Conservation (phyloP, 2,888 invertebrate species). For the Dexiosoma caninum region DNA sequence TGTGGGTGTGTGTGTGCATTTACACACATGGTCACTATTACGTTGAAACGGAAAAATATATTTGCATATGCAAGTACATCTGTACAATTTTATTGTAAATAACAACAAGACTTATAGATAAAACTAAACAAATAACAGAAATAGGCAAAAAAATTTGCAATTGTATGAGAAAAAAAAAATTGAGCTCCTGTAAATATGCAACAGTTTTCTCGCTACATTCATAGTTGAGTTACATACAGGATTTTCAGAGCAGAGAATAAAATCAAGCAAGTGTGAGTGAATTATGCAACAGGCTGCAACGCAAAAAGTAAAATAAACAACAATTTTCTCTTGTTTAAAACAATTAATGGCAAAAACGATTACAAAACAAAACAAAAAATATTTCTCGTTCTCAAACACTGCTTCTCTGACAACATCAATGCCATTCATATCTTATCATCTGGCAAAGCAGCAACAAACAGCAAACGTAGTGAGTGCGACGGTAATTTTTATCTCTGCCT, state of each 20-base stretch:
- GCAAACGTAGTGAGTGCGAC: no score
- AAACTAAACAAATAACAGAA: slow-evolving; percentile 1
- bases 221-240: not conserved
- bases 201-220: slow-evolving; percentile 42
- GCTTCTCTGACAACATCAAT: not conserved
- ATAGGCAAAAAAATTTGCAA: not conserved
- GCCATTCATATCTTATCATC: not conserved
- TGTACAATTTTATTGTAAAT: not conserved
- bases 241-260: not conserved
- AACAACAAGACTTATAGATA: not conserved
- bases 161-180: not conserved
- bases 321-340: not conserved
- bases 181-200: slow-evolving; percentile 51
- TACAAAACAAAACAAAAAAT: not conserved
- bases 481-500: no score
- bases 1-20: no score
- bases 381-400: not conserved
- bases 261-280: not conserved
- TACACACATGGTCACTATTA: not conserved
- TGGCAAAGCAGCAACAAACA: not conserved
- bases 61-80: not conserved
- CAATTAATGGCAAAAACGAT: not conserved
- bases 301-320: not conserved
- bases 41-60: not conserved
- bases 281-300: slow-evolving; percentile 58